A percentile compares a stretch with the other conserved stretches of the same genome.
These are phyloP conservation scores for Coptotermes formosanus DNA, from an alignment of 1,140 invertebrate genomes.

Conservation along the genomic window DNA sequence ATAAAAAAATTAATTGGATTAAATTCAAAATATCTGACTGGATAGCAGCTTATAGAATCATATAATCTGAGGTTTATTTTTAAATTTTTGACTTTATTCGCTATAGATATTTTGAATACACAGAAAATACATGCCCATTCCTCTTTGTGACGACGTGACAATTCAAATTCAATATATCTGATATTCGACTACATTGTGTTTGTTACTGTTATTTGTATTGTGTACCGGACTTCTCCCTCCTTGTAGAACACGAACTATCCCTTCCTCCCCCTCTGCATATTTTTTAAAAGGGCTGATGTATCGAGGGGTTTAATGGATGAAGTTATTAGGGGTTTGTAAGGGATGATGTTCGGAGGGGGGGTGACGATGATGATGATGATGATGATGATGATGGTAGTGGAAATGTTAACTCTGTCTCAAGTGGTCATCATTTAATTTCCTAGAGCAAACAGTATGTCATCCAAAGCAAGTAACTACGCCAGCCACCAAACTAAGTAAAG, in stretches of 20 bases:
- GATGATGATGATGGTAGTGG: slow-evolving; percentile 4
- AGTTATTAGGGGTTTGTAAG: slow-evolving; percentile 12
- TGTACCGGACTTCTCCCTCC: neutral
- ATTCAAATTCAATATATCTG: neutral
- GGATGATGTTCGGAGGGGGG: neutral
- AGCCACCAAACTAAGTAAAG: slow-evolving; percentile 1
- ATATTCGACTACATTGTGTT: neutral
- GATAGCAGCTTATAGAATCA: no score
- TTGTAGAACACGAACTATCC: neutral
- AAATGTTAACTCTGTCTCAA: slow-evolving; percentile 28
- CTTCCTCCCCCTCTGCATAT: neutral
- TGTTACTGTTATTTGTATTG: neutral
- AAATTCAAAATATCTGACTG: no score
- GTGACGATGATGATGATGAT: neutral
- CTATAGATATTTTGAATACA: no score
- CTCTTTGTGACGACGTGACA: no score
- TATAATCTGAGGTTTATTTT: no score
- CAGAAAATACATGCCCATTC: no score
- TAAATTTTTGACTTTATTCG: no score
- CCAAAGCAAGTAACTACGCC: neutral
- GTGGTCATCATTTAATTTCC: slow-evolving; percentile 36
- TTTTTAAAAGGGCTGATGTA: slow-evolving; percentile 22
- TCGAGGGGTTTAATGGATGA: slow-evolving; percentile 33
- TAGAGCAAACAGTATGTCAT: slow-evolving; percentile 21
- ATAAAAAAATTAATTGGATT: no score